Percentiles rank a stretch among this genome's conserved stretches.
phyloP scores from a whole-genome alignment of 2,797 vertebrate species.

The Oryzias dopingdopingensis region DNA sequence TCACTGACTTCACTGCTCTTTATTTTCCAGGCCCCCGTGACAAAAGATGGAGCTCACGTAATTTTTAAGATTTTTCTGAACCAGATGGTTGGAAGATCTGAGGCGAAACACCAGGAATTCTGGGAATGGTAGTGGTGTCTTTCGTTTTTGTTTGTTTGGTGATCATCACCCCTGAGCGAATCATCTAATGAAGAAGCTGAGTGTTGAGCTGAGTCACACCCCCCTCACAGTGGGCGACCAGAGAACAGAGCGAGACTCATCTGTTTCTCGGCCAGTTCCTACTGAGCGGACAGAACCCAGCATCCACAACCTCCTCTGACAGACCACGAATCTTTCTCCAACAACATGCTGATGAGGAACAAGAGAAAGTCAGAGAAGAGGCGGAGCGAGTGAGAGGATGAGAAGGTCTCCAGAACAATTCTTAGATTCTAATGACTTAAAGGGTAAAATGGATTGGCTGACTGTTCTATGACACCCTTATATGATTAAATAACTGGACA shows the following conservation, averaged over 20 bases:
- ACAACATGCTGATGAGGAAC: slow-evolving; percentile 58
- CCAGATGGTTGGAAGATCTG: slow-evolving; percentile 52
- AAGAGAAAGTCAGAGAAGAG: slow-evolving; percentile 17
- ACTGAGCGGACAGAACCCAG: slow-evolving; percentile 46
- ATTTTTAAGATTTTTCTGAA: slow-evolving; percentile 33
- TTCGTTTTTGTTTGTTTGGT: slow-evolving; percentile 11
- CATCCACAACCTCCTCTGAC: slow-evolving; percentile 51
- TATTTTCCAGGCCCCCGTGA: slow-evolving; percentile 21
- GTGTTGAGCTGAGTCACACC: slow-evolving; percentile 17
- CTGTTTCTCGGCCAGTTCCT: slow-evolving; percentile 48
- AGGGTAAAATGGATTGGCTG: too few species aligned
- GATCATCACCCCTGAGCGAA: slow-evolving; percentile 40
- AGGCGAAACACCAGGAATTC: slow-evolving; percentile 44
- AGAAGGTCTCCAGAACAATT: not conserved
- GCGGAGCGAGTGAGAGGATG: slow-evolving; percentile 5
- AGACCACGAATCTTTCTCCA: slow-evolving; percentile 49
- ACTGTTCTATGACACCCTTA: too few species aligned
- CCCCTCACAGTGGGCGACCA: slow-evolving; percentile 27
- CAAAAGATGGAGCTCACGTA: slow-evolving; percentile 24
- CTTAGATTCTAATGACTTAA: too few species aligned
- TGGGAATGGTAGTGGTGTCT: slow-evolving; percentile 33
- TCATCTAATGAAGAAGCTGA: slow-evolving; percentile 33
- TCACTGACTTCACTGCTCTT: slow-evolving; percentile 33
- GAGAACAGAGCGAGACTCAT: slow-evolving; percentile 55
- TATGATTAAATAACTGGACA: too few species aligned